Evolutionary conservation across 37 sponge, comb jelly and placozoan species (phyloP).

Genomic region (Spongilla lacustris): DNA sequence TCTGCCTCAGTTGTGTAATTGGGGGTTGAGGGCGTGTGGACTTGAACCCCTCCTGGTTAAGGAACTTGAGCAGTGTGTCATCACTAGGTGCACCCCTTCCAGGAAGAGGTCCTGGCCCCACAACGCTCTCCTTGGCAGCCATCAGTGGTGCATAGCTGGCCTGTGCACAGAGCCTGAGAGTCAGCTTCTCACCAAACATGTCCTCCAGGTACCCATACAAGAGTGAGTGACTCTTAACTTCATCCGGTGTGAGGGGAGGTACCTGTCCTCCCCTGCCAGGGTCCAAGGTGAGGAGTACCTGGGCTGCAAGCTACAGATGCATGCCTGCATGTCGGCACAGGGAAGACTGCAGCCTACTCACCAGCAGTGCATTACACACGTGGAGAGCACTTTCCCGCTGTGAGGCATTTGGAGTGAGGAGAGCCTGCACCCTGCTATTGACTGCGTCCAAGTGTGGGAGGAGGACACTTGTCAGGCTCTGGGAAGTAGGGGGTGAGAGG

Average conservation of each 20-base stretch:
- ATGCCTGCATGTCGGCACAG: not conserved
- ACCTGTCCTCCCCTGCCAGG: not conserved
- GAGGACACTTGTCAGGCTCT: conserved; percentile 29
- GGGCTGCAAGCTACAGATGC: conserved; percentile 15
- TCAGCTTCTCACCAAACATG: conserved; percentile 65
- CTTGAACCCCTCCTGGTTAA: conserved; percentile 39
- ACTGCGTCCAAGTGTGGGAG: conserved; percentile 36
- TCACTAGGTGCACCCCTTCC: not conserved
- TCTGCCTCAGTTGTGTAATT: not conserved
- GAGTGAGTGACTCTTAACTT: not conserved
- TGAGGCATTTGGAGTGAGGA: not conserved
- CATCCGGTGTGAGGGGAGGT: not conserved
- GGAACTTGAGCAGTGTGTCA: conserved; percentile 7
- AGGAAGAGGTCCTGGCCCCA: not conserved
- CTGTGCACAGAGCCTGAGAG: conserved; percentile 1
- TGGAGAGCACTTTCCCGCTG: conserved; percentile 15
- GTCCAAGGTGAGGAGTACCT: not conserved
- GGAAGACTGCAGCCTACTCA: conserved; percentile 11
- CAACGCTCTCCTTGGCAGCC: not conserved
- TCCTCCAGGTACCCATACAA: conserved; percentile 50
- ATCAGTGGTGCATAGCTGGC: not conserved
- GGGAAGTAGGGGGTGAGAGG: not conserved
- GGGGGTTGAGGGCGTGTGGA: conserved; percentile 3
- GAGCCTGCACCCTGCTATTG: not conserved
- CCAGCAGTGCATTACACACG: conserved; percentile 55